These are phyloP conservation scores for Tethya wilhelma DNA, from an alignment of 37 sponge, comb jelly and placozoan species.

Conservation along the genomic window DNA sequence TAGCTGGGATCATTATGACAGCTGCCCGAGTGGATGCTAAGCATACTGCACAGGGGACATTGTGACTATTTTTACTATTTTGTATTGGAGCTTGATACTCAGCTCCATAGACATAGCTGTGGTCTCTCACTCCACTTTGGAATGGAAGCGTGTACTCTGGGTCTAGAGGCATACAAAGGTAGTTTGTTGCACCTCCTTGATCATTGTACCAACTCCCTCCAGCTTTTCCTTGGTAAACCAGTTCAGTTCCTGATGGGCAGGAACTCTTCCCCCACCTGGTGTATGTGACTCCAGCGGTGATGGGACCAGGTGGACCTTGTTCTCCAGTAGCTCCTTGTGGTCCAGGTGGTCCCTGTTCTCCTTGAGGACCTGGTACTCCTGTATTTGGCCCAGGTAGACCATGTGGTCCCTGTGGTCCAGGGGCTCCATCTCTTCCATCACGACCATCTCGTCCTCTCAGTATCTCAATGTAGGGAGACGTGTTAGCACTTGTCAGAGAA, in stretches of 20 bases:
- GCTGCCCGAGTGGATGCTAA: conserved; percentile 2
- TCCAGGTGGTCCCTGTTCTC: no score
- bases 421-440: no score
- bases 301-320: conserved; percentile 36
- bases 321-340: neutral
- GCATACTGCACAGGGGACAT: conserved; percentile 58
- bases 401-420: no score
- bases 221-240: conserved; percentile 28
- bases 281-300: conserved; percentile 37
- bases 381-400: no score
- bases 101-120: conserved; percentile 21
- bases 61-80: neutral
- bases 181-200: conserved; percentile 49
- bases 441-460: no score
- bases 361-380: no score
- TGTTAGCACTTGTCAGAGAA: no score
- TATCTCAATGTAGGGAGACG: no score
- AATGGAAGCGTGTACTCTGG: neutral
- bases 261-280: conserved; percentile 53
- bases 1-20: conserved; percentile 49
- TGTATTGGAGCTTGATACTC: conserved; percentile 13
- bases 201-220: conserved; percentile 12
- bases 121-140: neutral
- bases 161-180: conserved; percentile 44
- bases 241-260: conserved; percentile 49